phyloP scores from a whole-genome alignment of 2,888 invertebrate species.

The Agrochola litura region DNA sequence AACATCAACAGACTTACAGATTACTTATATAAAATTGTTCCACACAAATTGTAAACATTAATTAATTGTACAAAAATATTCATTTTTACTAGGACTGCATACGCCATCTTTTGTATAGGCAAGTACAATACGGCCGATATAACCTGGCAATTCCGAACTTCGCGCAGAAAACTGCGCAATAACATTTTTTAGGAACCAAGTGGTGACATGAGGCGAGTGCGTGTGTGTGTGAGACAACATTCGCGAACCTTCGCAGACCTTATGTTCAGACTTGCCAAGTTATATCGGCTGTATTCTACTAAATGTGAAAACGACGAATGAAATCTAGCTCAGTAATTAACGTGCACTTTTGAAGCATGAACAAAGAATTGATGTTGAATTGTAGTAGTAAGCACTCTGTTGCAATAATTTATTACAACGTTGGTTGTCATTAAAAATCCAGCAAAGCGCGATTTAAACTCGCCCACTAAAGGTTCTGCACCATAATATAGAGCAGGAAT shows the following conservation, averaged over 20 bases:
- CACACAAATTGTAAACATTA: not conserved
- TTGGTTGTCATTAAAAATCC: not conserved
- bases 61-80: not conserved
- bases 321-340: slow-evolving; percentile 10
- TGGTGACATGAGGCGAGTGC: too few species aligned
- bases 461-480: not conserved
- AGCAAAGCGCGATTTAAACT: not conserved
- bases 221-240: too few species aligned
- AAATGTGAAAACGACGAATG: not conserved
- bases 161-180: too few species aligned
- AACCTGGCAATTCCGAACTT: too few species aligned
- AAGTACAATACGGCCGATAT: too few species aligned
- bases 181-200: too few species aligned
- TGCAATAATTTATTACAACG: not conserved
- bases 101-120: not conserved
- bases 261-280: too few species aligned
- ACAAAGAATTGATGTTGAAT: not conserved
- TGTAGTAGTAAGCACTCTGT: not conserved
- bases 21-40: not conserved
- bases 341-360: not conserved
- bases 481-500: not conserved
- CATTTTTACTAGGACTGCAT: not conserved
- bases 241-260: too few species aligned
- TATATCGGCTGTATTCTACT: not conserved
- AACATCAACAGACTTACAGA: slow-evolving; percentile 4